These are phyloP conservation scores for Harmothoe impar DNA, from an alignment of 2,888 invertebrate genomes.

Conservation along the genomic window DNA sequence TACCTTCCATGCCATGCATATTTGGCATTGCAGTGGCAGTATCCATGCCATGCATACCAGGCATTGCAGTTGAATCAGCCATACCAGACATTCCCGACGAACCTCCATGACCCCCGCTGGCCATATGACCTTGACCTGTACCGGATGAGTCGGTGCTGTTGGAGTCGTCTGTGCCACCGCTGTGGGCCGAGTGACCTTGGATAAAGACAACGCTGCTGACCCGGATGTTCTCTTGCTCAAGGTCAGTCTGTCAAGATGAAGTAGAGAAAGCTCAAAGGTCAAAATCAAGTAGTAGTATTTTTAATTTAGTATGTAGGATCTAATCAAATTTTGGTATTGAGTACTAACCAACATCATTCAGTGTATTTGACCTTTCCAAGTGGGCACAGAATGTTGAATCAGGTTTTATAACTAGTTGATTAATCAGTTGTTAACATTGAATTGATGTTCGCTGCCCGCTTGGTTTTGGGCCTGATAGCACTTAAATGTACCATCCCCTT, in stretches of 20 bases:
- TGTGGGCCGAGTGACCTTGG: neutral
- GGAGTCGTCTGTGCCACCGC: neutral
- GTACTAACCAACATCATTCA: no score
- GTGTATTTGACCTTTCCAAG: no score
- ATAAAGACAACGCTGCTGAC: constrained; percentile 1
- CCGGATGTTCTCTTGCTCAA: neutral
- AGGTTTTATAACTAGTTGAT: no score
- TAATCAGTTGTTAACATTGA: no score
- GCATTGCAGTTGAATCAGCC: neutral
- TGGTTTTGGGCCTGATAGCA: no score
- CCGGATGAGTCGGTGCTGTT: neutral
- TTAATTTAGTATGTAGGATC: no score
- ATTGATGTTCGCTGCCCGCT: no score
- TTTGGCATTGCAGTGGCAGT: neutral
- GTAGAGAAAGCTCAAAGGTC: neutral
- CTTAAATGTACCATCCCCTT: no score
- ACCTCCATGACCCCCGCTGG: neutral
- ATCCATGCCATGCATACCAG: constrained; percentile 11
- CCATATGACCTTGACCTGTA: neutral
- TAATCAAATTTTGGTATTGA: no score
- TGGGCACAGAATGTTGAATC: no score
- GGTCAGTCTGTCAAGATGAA: constrained; percentile 12
- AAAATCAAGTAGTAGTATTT: no score
- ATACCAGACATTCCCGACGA: neutral
- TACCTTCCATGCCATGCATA: neutral